Base-by-base conservation (phyloP, 2,888 invertebrate species). In the Rhagonycha lutea region DNA sequence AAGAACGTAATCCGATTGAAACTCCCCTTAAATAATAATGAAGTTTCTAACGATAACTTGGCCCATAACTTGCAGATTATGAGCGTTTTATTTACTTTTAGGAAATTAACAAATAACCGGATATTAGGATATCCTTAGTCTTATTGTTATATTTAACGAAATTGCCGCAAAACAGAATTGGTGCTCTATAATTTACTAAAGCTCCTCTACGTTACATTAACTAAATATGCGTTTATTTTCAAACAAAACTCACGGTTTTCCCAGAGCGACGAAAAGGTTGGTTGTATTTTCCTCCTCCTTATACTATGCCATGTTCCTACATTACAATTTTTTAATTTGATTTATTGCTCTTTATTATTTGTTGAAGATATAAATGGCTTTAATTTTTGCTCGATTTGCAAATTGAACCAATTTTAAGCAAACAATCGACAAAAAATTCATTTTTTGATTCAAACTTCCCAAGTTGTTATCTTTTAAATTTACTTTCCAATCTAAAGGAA, bases 51-150 rank as follows among this genome's bases (percentile, higher is more conserved):
- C 72, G 72, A 69, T 77, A 74, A 69, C 71, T 77, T 72, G 70
- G 69, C 72, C 73, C 74, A 74, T 74, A 77, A 77, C 67, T 74
- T 72, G 65, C 69, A 74, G 47, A 47, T 47, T 47, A 47, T 47
- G 23, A 73, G 70, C 76, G 75, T 77, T 74, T 74, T 77, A 74
- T 72, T 77, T 74, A 72, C 75, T 65, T 61, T 67, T 72, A 70
- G 71, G 61, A 75, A 72, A 74, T 77, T 77, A 77, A 75, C 77
- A 77, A 77, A 77, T 72, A 72, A 65, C 77, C 74, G 77, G 77
- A 77, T 77, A 77, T 77, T 77, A 74, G 73, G 75, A 70, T 77
- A 75, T 75, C 74, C 74, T 75, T 68, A 73, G 47, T 62, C 68
- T 65, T 69, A 61, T 67, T 62, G 68, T 68, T 47, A 74, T 26